Percentiles rank a stretch among this genome's conserved stretches.
Evolutionary conservation across 2,797 vertebrate genomes (phyloP).

Genomic region (Anableps anableps): DNA sequence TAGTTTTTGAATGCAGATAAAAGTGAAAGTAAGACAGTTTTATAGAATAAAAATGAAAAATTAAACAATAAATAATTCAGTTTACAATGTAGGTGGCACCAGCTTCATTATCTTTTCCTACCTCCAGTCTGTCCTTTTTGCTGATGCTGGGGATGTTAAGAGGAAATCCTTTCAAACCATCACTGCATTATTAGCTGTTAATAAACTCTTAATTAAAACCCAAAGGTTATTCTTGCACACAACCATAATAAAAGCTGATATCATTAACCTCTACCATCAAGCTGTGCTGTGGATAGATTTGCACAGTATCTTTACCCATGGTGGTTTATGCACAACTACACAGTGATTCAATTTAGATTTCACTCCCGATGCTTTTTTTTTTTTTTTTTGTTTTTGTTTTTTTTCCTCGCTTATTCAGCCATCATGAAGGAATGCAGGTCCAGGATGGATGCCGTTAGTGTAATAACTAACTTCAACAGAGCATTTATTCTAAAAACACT

Average conservation of each 20-base stretch:
- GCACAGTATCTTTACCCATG: neutral
- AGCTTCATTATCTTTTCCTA: neutral
- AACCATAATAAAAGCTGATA: neutral
- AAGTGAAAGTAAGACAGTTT: neutral
- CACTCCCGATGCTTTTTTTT: neutral
- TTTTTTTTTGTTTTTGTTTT: neutral
- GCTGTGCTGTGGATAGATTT: neutral
- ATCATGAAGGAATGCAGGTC: neutral
- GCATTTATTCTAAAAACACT: neutral
- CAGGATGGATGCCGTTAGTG: neutral
- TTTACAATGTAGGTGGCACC: neutral
- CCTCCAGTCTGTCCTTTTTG: neutral
- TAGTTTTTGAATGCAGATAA: neutral
- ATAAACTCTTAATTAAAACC: neutral
- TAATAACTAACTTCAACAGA: neutral
- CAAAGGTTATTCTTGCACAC: neutral
- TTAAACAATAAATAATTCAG: neutral
- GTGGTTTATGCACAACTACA: neutral
- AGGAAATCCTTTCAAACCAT: neutral
- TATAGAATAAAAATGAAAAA: neutral
- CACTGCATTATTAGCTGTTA: neutral
- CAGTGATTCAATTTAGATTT: neutral
- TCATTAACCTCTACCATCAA: neutral
- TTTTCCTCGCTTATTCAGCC: neutral
- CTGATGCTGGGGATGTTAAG: neutral